A percentile compares a stretch with the other conserved stretches of the same genome.
Conservation (phyloP, 2,888 invertebrate genomes). For the Portevinia maculata region DNA sequence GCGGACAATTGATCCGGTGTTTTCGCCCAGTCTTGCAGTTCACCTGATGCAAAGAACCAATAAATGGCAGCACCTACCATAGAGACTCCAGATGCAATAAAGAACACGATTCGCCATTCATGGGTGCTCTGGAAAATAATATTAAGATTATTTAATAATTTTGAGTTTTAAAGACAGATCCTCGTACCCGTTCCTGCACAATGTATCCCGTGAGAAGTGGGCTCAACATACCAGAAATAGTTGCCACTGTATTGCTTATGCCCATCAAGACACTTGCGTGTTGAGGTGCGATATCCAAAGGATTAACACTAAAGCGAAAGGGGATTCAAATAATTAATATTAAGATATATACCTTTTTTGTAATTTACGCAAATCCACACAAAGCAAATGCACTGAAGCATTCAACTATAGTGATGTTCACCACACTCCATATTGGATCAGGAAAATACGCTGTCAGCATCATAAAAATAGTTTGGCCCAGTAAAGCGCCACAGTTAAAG, state of each 20-base stretch:
- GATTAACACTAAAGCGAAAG: constrained; percentile 86
- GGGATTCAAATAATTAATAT: neutral
- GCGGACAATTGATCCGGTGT: constrained; percentile 78
- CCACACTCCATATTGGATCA: constrained; percentile 87
- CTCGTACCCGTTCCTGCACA: constrained; percentile 87
- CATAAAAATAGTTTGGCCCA: constrained; percentile 93
- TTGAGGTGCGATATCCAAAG: constrained; percentile 95
- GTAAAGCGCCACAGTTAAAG: constrained; percentile 90
- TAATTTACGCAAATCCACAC: constrained; percentile 92
- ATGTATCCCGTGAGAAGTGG: constrained; percentile 92
- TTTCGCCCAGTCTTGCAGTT: constrained; percentile 91
- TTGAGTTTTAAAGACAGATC: neutral
- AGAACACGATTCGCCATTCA: constrained; percentile 94
- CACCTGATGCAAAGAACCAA: constrained; percentile 91
- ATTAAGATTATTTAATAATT: neutral
- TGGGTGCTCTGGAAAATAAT: constrained; percentile 85
- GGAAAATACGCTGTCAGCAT: constrained; percentile 90
- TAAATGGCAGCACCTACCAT: constrained; percentile 91
- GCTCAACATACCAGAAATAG: constrained; percentile 95
- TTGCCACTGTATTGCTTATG: constrained; percentile 94
- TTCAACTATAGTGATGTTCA: constrained; percentile 93
- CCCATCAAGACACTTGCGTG: constrained; percentile 97
- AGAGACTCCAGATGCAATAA: constrained; percentile 92
- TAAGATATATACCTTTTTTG: neutral
- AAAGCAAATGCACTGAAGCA: constrained; percentile 96